Evolutionary conservation across 2,888 invertebrate species (phyloP).

Genomic region (Falcaria lacertinaria): DNA sequence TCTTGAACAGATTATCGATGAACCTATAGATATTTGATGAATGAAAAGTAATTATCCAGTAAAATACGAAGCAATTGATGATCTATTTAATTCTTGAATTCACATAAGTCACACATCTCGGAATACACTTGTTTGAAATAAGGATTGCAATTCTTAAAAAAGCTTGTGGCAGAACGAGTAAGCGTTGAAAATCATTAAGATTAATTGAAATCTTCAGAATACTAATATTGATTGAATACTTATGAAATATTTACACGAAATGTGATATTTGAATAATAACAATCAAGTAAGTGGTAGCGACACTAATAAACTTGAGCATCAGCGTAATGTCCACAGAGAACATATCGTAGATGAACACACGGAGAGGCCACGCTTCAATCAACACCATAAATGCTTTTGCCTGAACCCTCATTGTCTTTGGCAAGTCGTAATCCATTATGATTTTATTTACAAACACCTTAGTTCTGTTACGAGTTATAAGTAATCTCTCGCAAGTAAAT

Average conservation of each 20-base stretch:
- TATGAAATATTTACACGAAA: constrained; percentile 28
- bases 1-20: constrained; percentile 23
- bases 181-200: too few relatives aligned
- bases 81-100: not conserved
- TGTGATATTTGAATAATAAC: constrained; percentile 57
- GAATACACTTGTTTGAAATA: too few relatives aligned
- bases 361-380: constrained; percentile 51
- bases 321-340: constrained; percentile 55
- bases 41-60: not conserved
- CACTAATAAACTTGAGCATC: constrained; percentile 57
- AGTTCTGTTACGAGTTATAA: constrained; percentile 35
- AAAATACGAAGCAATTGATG: not conserved
- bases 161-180: too few relatives aligned
- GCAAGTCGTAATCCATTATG: constrained; percentile 54
- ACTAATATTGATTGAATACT: not conserved
- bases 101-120: too few relatives aligned
- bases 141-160: too few relatives aligned
- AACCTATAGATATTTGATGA: constrained; percentile 6
- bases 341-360: constrained; percentile 49
- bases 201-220: too few relatives aligned
- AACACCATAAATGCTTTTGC: constrained; percentile 58
- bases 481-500: constrained; percentile 42
- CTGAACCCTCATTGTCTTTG: constrained; percentile 44
- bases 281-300: constrained; percentile 60
- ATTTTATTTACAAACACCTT: constrained; percentile 50